Evolutionary conservation across 1,140 invertebrate species (phyloP).

Genomic region (Maconellicoccus hirsutus): DNA sequence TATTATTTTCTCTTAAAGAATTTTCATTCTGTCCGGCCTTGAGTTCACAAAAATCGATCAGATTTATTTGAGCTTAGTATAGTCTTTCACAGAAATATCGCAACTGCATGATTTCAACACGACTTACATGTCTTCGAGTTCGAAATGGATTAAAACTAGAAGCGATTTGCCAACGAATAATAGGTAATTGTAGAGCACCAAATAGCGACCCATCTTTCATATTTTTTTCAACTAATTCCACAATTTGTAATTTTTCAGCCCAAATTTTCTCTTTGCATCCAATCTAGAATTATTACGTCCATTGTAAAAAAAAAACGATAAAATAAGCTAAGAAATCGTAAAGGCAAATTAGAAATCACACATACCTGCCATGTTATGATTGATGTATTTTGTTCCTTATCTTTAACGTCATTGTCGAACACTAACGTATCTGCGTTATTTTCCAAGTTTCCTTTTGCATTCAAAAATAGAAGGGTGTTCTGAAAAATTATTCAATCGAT

Average conservation of each 20-base stretch:
- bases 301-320: not conserved
- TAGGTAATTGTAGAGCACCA: constrained; percentile 45
- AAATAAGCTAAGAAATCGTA: too few species aligned
- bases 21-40: not conserved
- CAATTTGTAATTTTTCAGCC: constrained; percentile 41
- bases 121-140: constrained; percentile 38
- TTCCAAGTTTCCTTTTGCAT: not conserved
- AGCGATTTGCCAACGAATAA: constrained; percentile 51
- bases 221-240: constrained; percentile 47
- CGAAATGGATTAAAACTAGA: constrained; percentile 35
- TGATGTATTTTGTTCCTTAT: not conserved
- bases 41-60: too few species aligned
- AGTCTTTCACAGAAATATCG: too few species aligned
- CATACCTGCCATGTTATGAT: not conserved
- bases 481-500: too few species aligned
- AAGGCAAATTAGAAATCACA: not conserved
- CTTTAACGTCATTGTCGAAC: not conserved
- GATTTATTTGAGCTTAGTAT: too few species aligned
- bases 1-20: not conserved
- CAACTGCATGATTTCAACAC: too few species aligned
- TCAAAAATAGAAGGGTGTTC: not conserved
- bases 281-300: constrained; percentile 38
- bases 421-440: not conserved
- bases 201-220: constrained; percentile 50
- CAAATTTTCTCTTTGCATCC: constrained; percentile 53